Conservation (phyloP, 2,888 invertebrate genomes). For the Drosophila paranaensis region DNA sequence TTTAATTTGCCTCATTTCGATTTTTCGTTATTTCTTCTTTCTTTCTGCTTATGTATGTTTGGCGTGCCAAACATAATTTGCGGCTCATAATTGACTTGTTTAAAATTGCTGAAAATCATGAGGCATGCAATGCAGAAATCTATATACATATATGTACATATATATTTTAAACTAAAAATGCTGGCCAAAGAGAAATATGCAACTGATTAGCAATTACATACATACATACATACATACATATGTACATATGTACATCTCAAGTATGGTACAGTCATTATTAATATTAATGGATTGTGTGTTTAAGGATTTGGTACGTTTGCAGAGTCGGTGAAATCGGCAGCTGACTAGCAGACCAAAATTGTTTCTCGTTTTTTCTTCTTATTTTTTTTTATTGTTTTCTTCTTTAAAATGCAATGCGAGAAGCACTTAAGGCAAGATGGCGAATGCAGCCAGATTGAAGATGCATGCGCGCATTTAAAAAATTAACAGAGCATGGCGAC, state of each 20-base stretch:
- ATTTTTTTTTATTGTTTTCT: neutral
- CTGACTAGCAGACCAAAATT: constrained; percentile 17
- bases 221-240: constrained; percentile 3
- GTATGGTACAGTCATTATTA: constrained; percentile 52
- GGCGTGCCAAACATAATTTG: constrained; percentile 61
- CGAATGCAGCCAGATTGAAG: constrained; percentile 53
- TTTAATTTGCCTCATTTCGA: neutral
- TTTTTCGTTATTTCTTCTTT: constrained; percentile 1
- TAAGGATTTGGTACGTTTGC: constrained; percentile 56
- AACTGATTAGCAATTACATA: constrained; percentile 62
- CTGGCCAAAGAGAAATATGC: constrained; percentile 32
- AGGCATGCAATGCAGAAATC: constrained; percentile 63
- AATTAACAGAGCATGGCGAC: constrained; percentile 68
- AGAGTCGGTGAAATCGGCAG: constrained; percentile 64
- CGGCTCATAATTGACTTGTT: constrained; percentile 70
- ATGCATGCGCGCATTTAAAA: constrained; percentile 55
- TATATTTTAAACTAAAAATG: constrained; percentile 16
- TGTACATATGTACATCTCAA: neutral
- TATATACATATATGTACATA: constrained; percentile 11
- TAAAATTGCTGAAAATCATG: constrained; percentile 69
- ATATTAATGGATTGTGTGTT: constrained; percentile 70
- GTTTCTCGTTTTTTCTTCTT: neutral
- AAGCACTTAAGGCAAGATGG: constrained; percentile 35
- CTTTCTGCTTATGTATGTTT: constrained; percentile 18
- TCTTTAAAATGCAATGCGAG: constrained; percentile 42